These are phyloP conservation scores for Grammomys dolichurus DNA, from an alignment of 2,113 vertebrate genomes.

Conservation along the genomic window DNA sequence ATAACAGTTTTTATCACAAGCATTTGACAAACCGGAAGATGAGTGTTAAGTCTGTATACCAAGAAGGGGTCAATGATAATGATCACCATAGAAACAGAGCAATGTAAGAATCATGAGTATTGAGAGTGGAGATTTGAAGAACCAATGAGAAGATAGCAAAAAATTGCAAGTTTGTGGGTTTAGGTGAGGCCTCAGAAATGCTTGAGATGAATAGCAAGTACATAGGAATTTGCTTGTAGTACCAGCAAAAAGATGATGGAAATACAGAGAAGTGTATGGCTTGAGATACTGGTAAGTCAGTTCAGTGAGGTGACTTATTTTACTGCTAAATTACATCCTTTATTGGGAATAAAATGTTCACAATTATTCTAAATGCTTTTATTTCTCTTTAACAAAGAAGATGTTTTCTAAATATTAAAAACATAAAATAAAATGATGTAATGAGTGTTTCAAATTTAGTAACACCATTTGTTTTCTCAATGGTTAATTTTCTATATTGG, in stretches of 20 bases:
- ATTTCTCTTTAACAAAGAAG: background rate
- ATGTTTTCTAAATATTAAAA: slow-evolving; percentile 5
- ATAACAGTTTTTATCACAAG: background rate
- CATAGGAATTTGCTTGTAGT: background rate
- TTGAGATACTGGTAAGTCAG: background rate
- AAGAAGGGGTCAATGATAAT: background rate
- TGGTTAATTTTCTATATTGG: background rate
- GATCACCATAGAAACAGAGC: background rate
- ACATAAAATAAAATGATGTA: background rate
- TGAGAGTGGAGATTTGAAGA: background rate
- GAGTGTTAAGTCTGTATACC: background rate
- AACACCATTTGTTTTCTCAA: background rate
- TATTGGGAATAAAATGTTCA: background rate
- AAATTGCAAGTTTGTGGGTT: background rate
- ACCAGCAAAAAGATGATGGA: background rate
- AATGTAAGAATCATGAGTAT: background rate
- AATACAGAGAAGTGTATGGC: background rate
- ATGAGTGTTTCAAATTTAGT: background rate
- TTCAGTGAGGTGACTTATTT: background rate
- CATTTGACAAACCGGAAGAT: background rate
- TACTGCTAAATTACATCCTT: background rate
- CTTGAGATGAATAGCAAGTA: background rate
- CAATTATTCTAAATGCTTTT: background rate
- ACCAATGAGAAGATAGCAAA: background rate
- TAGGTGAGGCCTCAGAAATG: background rate